Evolutionary conservation across 1,140 invertebrate genomes (phyloP).

Genomic region (Nephila pilipes): DNA sequence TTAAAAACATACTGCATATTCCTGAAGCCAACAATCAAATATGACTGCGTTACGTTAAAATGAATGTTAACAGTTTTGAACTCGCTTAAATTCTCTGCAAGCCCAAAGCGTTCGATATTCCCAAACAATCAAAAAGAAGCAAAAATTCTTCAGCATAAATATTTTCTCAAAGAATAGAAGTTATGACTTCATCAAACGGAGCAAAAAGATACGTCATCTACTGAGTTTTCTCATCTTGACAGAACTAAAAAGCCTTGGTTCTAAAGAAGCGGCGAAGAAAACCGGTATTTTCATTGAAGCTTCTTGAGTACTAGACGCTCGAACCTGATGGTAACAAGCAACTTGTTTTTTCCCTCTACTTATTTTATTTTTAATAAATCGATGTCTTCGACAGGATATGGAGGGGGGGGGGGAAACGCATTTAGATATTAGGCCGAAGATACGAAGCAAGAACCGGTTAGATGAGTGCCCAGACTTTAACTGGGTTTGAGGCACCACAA

Average conservation of each 20-base stretch:
- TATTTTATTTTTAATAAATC: conserved; percentile 60
- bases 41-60: no score
- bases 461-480: conserved; percentile 15
- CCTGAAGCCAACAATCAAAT: no score
- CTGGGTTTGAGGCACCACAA: neutral
- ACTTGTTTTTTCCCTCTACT: conserved; percentile 12
- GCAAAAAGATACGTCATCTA: neutral
- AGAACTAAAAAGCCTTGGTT: neutral
- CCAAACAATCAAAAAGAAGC: neutral
- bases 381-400: conserved; percentile 36
- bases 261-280: neutral
- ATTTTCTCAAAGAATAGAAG: neutral
- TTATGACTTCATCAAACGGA: neutral
- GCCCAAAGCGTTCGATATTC: neutral
- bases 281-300: conserved; percentile 65
- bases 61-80: no score
- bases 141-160: no score
- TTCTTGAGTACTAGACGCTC: neutral
- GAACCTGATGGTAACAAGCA: neutral
- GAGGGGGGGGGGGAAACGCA: conserved; percentile 1
- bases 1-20: no score
- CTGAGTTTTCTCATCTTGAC: neutral
- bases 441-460: conserved; percentile 52
- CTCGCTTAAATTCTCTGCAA: no score
- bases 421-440: conserved; percentile 27